Percentiles rank a stretch among this genome's conserved stretches.
Conservation (phyloP, 1,140 invertebrate genomes). For the Diprion similis region DNA sequence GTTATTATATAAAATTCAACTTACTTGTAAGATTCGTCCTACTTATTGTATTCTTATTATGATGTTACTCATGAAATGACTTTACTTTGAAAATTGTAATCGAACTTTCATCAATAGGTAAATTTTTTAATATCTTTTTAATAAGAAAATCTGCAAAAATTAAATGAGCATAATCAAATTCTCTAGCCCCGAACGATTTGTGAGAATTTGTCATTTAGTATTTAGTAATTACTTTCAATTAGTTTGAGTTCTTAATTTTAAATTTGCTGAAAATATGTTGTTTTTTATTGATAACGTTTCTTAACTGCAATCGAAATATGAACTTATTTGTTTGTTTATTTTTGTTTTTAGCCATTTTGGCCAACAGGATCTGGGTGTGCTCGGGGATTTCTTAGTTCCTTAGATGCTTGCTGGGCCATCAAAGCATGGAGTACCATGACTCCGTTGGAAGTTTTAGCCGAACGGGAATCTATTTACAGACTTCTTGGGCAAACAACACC, state of each 20-base stretch:
- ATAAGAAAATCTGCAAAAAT: constrained; percentile 1
- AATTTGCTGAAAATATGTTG: neutral
- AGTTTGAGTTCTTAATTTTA: constrained; percentile 10
- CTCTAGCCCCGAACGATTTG: neutral
- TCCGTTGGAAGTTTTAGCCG: constrained; percentile 86
- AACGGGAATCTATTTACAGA: constrained; percentile 93
- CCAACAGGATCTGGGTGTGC: constrained; percentile 98
- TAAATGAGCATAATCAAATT: too few relatives aligned
- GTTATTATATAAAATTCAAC: too few relatives aligned
- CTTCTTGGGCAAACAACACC: constrained; percentile 93
- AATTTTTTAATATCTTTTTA: too few relatives aligned
- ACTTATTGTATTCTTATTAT: too few relatives aligned
- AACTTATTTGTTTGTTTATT: constrained; percentile 22
- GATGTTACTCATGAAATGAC: too few relatives aligned
- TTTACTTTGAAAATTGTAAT: too few relatives aligned
- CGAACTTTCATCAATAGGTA: too few relatives aligned
- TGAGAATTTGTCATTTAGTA: constrained; percentile 12
- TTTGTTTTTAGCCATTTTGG: constrained; percentile 93
- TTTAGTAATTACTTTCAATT: constrained; percentile 12
- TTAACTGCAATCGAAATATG: neutral
- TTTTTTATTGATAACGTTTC: neutral
- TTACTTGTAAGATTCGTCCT: too few relatives aligned
- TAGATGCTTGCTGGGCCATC: constrained; percentile 97
- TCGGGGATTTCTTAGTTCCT: constrained; percentile 92
- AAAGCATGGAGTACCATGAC: constrained; percentile 80